A percentile compares a stretch with the other conserved stretches of the same genome.
Conservation (phyloP, 2,797 vertebrate species). For the Nannoperca australis region DNA sequence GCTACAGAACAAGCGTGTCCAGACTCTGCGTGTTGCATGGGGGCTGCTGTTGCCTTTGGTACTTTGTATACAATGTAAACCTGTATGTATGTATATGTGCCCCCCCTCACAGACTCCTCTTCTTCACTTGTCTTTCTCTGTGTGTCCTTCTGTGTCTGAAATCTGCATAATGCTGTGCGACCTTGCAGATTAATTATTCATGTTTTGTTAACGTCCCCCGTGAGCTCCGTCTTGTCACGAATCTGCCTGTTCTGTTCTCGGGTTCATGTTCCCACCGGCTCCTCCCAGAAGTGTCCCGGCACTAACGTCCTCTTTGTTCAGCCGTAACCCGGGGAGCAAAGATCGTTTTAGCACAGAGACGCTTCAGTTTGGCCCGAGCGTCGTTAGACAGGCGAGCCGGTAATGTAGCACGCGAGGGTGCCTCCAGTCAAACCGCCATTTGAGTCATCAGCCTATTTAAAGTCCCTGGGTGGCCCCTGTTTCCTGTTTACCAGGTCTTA, state of each 20-base stretch:
- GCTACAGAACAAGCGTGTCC: slow-evolving; percentile 54
- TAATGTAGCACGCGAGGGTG: slow-evolving; percentile 29
- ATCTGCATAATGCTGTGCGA: slow-evolving; percentile 69
- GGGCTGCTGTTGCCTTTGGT: slow-evolving; percentile 76
- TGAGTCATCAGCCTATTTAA: slow-evolving; percentile 60
- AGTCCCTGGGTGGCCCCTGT: slow-evolving; percentile 36
- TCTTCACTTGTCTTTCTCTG: slow-evolving; percentile 28
- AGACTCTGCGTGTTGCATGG: slow-evolving; percentile 74
- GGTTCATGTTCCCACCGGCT: slow-evolving; percentile 30
- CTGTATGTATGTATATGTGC: slow-evolving; percentile 52
- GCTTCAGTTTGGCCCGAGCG: slow-evolving; percentile 28
- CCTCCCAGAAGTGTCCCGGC: slow-evolving; percentile 22
- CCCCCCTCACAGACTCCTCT: slow-evolving; percentile 30
- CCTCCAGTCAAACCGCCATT: slow-evolving; percentile 54
- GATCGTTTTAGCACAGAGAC: slow-evolving; percentile 40
- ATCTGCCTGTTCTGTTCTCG: slow-evolving; percentile 41
- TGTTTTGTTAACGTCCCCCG: slow-evolving; percentile 45
- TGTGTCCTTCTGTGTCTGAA: slow-evolving; percentile 62
- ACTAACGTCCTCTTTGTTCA: slow-evolving; percentile 36
- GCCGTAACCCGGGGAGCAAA: slow-evolving; percentile 11
- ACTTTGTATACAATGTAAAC: slow-evolving; percentile 71
- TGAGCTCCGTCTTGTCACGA: slow-evolving; percentile 57
- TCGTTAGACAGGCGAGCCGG: slow-evolving; percentile 17
- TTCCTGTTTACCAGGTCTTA: slow-evolving; percentile 64
- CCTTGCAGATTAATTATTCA: slow-evolving; percentile 62